phyloP scores from a whole-genome alignment of 2,888 invertebrate genomes.

The Metopia argyrocephala region DNA sequence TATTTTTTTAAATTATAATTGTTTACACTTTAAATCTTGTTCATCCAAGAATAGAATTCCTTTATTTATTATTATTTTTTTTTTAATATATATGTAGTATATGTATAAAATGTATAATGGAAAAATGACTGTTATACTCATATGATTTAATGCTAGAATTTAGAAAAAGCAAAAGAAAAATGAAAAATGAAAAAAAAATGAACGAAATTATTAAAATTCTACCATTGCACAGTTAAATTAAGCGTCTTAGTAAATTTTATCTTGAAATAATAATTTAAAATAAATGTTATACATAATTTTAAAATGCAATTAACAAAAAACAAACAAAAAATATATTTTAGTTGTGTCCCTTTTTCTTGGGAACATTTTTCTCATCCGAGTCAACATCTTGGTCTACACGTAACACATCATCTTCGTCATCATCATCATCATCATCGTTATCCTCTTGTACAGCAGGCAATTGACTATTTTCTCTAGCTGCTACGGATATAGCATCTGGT shows the following conservation, averaged over 20 bases:
- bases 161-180: not conserved
- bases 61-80: constrained; percentile 22
- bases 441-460: constrained; percentile 62
- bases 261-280: constrained; percentile 30
- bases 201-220: constrained; percentile 5
- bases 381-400: not conserved
- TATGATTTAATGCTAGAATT: not conserved
- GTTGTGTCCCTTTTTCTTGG: constrained; percentile 10
- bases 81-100: not conserved
- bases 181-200: not conserved
- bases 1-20: constrained; percentile 47
- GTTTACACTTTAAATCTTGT: constrained; percentile 22
- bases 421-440: not conserved
- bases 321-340: too few relatives aligned
- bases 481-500: constrained; percentile 71
- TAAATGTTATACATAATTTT: constrained; percentile 42
- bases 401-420: constrained; percentile 10
- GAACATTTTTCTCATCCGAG: not conserved
- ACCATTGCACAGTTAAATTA: constrained; percentile 46
- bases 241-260: constrained; percentile 55
- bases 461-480: constrained; percentile 72
- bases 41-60: constrained; percentile 57
- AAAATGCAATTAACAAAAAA: not conserved
- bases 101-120: not conserved
- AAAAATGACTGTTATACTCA: constrained; percentile 20